Evolutionary conservation across 2,888 invertebrate species (phyloP), one percentile per base, ranked within the genome.

Genomic region (Epistrophella euchroma): DNA sequence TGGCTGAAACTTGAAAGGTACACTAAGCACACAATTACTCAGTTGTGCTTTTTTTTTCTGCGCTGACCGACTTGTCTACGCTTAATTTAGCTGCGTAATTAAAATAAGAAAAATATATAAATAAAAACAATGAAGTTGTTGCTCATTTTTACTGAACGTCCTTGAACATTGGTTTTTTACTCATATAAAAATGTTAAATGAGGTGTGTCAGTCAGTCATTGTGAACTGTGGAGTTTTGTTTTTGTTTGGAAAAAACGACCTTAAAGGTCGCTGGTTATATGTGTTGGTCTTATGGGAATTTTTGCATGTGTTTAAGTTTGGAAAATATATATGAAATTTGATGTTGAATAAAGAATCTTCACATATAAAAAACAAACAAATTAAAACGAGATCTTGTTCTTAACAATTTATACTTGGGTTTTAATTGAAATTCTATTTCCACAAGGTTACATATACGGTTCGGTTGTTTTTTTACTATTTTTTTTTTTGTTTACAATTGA

Each of bases 1-100:
- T n/a, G 74, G n/a, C 37, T n/a, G n/a, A n/a, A n/a, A n/a, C n/a
- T n/a, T 28, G 50, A 15, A 66, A 11, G 50, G 32, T 28, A 22
- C 50, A 13, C 22, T 11, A 43, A 50, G 9, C 7, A 62, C 5
- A 40, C 60, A 62, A 43, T 35, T n/a, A 43, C 25, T 62, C n/a
- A 28, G 10, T 37, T 37, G n/a, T n/a, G n/a, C n/a, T n/a, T n/a
- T n/a, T n/a, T n/a, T n/a, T 22, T 22, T 5, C 1, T 37, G 5
- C 3, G 52, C 70, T 68, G 72, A 58, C 58, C 74, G 78, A 75
- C 58, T 70, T 73, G 68, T 76, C 37, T 37, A 52, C 45, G 52
- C 58, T 68, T 72, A 75, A 64, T 58, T 79, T 64, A 55, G 66
- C 81, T 81, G 76, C 76, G 85, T 81, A 81, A 71, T 85, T 72